Evolutionary conservation across 2,888 invertebrate species (phyloP).

Genomic region (Herminia tarsipennalis): DNA sequence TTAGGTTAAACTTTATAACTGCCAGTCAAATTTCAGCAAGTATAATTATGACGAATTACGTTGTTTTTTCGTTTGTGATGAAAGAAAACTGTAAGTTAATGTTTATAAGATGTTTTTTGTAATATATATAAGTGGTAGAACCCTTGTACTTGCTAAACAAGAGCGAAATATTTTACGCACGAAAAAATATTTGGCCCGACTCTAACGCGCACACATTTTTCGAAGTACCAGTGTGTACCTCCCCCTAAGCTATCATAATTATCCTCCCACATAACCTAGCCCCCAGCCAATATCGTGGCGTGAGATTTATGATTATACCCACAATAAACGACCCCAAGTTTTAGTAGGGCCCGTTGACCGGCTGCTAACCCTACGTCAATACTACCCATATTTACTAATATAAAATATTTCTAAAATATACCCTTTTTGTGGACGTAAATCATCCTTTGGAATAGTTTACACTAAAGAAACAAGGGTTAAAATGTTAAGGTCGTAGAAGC

Average conservation of each 20-base stretch:
- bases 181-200: too few relatives aligned
- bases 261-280: slow-evolving; percentile 49
- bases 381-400: slow-evolving; percentile 41
- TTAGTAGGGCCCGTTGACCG: slow-evolving; percentile 51
- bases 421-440: slow-evolving; percentile 39
- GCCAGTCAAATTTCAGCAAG: too few relatives aligned
- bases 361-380: slow-evolving; percentile 51
- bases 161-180: too few relatives aligned
- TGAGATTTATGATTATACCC: slow-evolving; percentile 63
- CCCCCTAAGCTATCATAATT: slow-evolving; percentile 57
- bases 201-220: slow-evolving; percentile 19
- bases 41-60: too few relatives aligned
- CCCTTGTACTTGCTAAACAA: too few relatives aligned
- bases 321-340: slow-evolving; percentile 60
- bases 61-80: too few relatives aligned
- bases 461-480: slow-evolving; percentile 35
- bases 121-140: too few relatives aligned
- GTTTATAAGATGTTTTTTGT: too few relatives aligned
- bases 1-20: too few relatives aligned
- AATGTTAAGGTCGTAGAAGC: slow-evolving; percentile 25
- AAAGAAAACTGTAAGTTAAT: too few relatives aligned
- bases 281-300: slow-evolving; percentile 60
- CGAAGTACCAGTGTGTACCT: slow-evolving; percentile 18
- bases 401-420: slow-evolving; percentile 44
- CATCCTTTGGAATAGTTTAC: slow-evolving; percentile 12